phyloP scores from a whole-genome alignment of 2,797 vertebrate species.

The Chiroxiphia lanceolata region DNA sequence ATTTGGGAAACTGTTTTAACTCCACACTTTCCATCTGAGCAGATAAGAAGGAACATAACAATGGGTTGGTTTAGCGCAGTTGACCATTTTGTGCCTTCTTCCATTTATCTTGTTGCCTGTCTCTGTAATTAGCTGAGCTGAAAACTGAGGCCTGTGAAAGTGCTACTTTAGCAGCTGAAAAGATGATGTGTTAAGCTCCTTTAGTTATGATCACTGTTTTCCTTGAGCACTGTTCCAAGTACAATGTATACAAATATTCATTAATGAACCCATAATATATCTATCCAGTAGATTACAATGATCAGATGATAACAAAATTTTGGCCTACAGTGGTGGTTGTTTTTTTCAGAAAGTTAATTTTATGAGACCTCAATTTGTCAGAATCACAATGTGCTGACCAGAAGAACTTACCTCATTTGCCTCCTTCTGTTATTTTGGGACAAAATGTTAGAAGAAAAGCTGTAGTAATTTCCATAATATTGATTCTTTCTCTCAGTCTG shows the following conservation, averaged over 20 bases:
- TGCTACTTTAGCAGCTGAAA: not conserved
- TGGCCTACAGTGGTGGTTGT: accelerated
- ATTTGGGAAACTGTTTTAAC: not conserved
- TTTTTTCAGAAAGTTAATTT: not conserved
- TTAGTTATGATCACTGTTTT: not conserved
- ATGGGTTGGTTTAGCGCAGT: not conserved
- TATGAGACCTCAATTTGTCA: not conserved
- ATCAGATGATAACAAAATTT: not conserved
- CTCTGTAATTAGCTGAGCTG: not conserved
- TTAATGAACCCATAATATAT: not conserved
- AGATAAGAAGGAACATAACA: not conserved
- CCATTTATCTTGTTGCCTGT: not conserved
- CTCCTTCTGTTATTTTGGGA: not conserved
- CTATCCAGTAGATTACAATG: not conserved
- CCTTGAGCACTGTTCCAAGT: not conserved
- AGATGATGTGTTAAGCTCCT: not conserved
- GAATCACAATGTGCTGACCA: not conserved
- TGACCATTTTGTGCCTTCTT: not conserved
- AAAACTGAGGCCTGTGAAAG: not conserved
- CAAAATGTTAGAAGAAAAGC: not conserved
- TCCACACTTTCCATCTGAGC: not conserved
- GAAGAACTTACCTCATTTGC: not conserved
- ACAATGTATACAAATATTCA: not conserved
- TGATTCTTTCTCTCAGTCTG: not conserved
- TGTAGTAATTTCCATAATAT: not conserved